Percentiles rank a stretch among this genome's conserved stretches.
phyloP scores from a whole-genome alignment of 2,113 vertebrate genomes.

The Machaerirhynchus nigripectus region DNA sequence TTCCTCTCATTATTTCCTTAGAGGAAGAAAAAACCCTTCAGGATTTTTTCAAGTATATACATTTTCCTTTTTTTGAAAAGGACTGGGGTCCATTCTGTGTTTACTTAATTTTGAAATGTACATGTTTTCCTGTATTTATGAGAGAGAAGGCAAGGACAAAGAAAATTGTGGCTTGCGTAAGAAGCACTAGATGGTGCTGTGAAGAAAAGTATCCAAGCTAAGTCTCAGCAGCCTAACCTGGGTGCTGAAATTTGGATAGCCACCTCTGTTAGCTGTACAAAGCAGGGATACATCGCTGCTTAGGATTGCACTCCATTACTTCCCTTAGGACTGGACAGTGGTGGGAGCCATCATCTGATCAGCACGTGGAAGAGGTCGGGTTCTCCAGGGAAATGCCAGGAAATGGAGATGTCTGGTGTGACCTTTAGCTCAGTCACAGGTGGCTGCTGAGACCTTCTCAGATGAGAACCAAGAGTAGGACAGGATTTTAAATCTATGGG shows the following conservation, averaged over 20 bases:
- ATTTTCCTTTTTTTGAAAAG: background rate
- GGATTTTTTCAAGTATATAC: background rate
- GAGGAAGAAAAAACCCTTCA: rapidly evolving
- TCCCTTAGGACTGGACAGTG: background rate
- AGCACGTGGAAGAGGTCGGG: background rate
- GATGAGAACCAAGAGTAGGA: background rate
- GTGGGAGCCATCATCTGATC: background rate
- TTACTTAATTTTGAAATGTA: background rate
- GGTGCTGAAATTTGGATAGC: background rate
- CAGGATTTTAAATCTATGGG: background rate
- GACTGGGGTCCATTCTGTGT: background rate
- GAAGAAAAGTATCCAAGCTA: conserved; percentile 26
- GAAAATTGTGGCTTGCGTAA: background rate
- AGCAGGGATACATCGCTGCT: background rate
- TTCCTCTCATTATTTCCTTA: background rate
- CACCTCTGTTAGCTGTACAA: background rate
- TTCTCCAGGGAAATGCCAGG: background rate
- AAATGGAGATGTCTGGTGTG: background rate
- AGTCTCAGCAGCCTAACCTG: background rate
- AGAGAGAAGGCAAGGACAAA: background rate
- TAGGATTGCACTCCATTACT: rapidly evolving
- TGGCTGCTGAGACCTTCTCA: background rate
- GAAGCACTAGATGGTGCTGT: conserved; percentile 61
- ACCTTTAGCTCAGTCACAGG: background rate
- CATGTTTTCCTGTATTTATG: background rate